Evolutionary conservation across 2,888 invertebrate species (phyloP).

Genomic region (Kuschelorhynchus macadamiae): DNA sequence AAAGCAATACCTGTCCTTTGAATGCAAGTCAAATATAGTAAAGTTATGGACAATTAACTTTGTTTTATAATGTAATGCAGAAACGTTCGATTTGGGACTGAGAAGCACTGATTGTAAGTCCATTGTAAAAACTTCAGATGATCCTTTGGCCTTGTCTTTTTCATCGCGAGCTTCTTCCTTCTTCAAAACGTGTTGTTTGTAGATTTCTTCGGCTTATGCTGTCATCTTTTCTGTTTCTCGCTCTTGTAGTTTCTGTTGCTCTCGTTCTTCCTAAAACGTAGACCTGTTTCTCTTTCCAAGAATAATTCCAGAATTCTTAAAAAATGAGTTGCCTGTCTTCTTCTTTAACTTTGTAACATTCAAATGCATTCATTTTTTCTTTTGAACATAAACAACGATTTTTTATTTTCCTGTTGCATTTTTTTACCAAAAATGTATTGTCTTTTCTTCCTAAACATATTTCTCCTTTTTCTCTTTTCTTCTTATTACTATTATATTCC

Average conservation of each 20-base stretch:
- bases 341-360: conserved; percentile 21
- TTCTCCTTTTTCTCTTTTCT: conserved; percentile 35
- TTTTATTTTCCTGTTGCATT: conserved; percentile 12
- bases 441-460: conserved; percentile 34
- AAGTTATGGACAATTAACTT: no score
- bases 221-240: conserved; percentile 24
- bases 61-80: no score
- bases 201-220: conserved; percentile 6
- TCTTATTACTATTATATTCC: conserved; percentile 38
- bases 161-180: conserved; percentile 25
- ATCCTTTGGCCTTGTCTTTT: conserved; percentile 26
- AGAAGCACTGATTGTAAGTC: no score
- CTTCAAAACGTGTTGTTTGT: conserved; percentile 8
- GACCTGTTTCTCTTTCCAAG: conserved; percentile 29
- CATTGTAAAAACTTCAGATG: conserved; percentile 22
- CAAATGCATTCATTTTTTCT: no score
- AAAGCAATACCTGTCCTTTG: no score
- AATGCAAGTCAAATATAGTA: no score
- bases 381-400: conserved; percentile 30
- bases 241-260: conserved; percentile 4
- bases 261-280: conserved; percentile 28
- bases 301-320: conserved; percentile 24
- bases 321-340: conserved; percentile 25
- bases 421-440: conserved; percentile 26
- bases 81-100: no score